These are phyloP conservation scores for Goniozus legneri DNA, from an alignment of 1,140 invertebrate genomes.

Conservation along the genomic window DNA sequence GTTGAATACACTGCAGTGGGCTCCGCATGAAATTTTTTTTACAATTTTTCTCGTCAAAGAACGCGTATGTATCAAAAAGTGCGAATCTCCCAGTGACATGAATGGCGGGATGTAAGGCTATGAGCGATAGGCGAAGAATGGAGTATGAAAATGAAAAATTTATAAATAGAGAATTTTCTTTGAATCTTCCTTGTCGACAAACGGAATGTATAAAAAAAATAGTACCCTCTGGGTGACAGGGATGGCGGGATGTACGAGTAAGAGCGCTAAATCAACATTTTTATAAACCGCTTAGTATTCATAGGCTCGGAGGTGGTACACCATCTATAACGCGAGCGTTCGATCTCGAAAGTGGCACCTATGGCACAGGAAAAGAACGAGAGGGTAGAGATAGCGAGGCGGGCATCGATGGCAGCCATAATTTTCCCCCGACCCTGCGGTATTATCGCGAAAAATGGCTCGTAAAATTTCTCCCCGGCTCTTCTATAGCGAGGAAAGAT, in stretches of 20 bases:
- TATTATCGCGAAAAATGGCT: too few relatives aligned
- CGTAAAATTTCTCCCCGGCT: too few relatives aligned
- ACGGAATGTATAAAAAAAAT: too few relatives aligned
- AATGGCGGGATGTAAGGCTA: not conserved
- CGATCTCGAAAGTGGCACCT: slow-evolving; percentile 27
- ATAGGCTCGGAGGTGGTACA: slow-evolving; percentile 38
- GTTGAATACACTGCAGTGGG: too few relatives aligned
- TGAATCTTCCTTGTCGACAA: too few relatives aligned
- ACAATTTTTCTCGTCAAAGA: too few relatives aligned
- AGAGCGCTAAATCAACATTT: slow-evolving; percentile 52
- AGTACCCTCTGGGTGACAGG: too few relatives aligned
- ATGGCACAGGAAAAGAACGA: not conserved
- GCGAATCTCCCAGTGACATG: not conserved
- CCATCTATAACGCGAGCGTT: slow-evolving; percentile 31
- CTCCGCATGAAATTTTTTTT: not conserved
- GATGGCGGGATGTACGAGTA: slow-evolving; percentile 19
- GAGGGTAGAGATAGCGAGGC: slow-evolving; percentile 1
- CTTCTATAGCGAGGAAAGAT: too few relatives aligned
- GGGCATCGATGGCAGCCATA: slow-evolving; percentile 25
- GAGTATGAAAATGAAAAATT: slow-evolving; percentile 2
- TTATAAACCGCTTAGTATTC: slow-evolving; percentile 54
- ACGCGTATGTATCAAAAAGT: too few relatives aligned
- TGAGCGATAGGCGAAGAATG: slow-evolving; percentile 1
- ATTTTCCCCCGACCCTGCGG: slow-evolving; percentile 34
- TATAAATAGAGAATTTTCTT: too few relatives aligned